These are phyloP conservation scores for Subacronicta megacephala DNA, from an alignment of 2,888 invertebrate genomes.

Conservation along the genomic window DNA sequence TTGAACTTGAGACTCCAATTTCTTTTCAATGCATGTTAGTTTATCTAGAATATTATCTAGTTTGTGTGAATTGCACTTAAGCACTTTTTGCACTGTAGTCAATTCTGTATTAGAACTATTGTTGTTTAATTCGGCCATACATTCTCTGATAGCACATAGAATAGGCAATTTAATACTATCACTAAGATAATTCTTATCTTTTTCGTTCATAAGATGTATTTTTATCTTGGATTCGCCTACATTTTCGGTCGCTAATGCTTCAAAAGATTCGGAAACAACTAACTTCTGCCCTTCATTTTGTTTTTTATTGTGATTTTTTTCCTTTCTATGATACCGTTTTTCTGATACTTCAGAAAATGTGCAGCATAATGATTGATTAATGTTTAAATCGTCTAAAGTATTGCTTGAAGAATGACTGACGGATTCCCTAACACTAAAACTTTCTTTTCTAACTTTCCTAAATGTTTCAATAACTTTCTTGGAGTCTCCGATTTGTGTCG, in stretches of 20 bases:
- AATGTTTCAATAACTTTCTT: conserved; percentile 66
- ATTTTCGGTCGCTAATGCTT: conserved; percentile 76
- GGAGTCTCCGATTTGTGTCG: conserved; percentile 59
- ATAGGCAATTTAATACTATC: conserved; percentile 77
- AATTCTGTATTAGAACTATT: conserved; percentile 62
- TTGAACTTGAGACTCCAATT: conserved; percentile 52
- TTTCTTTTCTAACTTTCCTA: conserved; percentile 65
- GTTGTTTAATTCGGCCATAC: conserved; percentile 68
- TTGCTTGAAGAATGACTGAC: conserved; percentile 71
- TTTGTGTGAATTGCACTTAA: conserved; percentile 69
- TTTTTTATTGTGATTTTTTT: conserved; percentile 56
- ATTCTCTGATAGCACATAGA: conserved; percentile 75
- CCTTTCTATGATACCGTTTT: conserved; percentile 66
- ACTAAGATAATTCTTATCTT: conserved; percentile 73
- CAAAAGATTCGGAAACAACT: conserved; percentile 75
- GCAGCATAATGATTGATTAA: conserved; percentile 76
- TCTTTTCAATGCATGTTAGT: conserved; percentile 73
- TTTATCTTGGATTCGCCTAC: conserved; percentile 74
- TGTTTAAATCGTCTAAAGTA: conserved; percentile 78
- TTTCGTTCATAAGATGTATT: conserved; percentile 82
- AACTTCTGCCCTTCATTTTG: conserved; percentile 57
- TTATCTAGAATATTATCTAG: conserved; percentile 74
- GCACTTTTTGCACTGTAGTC: conserved; percentile 62
- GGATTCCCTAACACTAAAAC: conserved; percentile 66
- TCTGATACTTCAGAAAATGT: conserved; percentile 78